Percentiles rank a stretch among this genome's conserved stretches.
Conservation (phyloP, 2,113 vertebrate species). For the Ia io region DNA sequence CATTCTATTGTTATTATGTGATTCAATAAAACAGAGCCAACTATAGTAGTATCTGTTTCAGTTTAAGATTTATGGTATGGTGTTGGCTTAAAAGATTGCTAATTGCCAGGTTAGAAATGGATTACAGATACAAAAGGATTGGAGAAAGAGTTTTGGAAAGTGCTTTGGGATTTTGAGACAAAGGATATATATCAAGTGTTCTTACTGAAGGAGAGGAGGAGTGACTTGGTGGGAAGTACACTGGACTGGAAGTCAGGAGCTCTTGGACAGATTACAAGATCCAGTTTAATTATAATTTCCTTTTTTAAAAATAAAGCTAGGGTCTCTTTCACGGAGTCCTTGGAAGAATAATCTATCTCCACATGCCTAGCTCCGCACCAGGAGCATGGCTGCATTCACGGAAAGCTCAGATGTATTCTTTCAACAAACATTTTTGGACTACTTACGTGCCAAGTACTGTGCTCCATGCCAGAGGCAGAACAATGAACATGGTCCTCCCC, state of each 20-base stretch:
- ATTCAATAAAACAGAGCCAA: background rate
- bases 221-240: background rate
- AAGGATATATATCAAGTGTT: background rate
- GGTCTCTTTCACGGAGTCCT: background rate
- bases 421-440: background rate
- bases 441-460: background rate
- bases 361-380: background rate
- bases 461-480: background rate
- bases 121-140: background rate
- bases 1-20: background rate
- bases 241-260: background rate
- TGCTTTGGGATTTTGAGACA: background rate
- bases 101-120: background rate
- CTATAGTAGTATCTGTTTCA: background rate
- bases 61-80: background rate
- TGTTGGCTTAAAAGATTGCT: background rate
- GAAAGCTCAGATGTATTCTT: background rate
- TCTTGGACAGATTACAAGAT: background rate
- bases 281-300: background rate
- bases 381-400: background rate
- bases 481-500: background rate
- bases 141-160: background rate
- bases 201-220: background rate
- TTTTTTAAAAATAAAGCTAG: background rate
- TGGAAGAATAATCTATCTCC: background rate